A percentile compares a stretch with the other conserved stretches of the same genome.
Evolutionary conservation across 2,888 invertebrate genomes (phyloP).

Genomic region (Fabriciana adippe): DNA sequence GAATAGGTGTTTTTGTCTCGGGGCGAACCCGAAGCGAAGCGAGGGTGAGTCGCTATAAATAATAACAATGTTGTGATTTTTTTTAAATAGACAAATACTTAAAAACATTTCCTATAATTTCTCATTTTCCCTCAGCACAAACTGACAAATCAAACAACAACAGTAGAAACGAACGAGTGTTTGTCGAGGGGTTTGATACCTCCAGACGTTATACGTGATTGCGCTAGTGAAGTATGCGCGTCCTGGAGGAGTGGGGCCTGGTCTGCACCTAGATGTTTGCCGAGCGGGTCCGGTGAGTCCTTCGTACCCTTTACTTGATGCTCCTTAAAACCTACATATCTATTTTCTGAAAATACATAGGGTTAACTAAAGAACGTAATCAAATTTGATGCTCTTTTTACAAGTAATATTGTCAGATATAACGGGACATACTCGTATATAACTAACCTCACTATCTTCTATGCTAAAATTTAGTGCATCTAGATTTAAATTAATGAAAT

Average conservation of each 20-base stretch:
- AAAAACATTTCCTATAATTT: background rate
- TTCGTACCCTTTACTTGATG: background rate
- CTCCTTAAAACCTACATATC: background rate
- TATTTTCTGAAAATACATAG: background rate
- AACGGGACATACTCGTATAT: too few species aligned
- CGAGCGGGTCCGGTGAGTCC: slow-evolving; percentile 71
- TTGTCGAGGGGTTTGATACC: slow-evolving; percentile 56
- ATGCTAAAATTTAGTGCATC: too few species aligned
- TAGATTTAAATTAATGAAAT: too few species aligned
- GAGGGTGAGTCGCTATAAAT: too few species aligned
- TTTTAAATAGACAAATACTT: too few species aligned
- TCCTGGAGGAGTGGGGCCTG: slow-evolving; percentile 59
- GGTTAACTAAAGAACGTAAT: too few species aligned
- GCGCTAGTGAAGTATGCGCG: slow-evolving; percentile 56
- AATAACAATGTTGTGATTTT: too few species aligned
- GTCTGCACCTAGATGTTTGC: slow-evolving; percentile 62
- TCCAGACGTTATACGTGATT: slow-evolving; percentile 61
- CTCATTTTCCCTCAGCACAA: slow-evolving; percentile 65
- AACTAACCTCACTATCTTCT: too few species aligned
- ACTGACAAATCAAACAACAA: slow-evolving; percentile 73
- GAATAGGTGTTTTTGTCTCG: too few species aligned
- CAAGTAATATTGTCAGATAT: too few species aligned
- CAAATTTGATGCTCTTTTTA: too few species aligned
- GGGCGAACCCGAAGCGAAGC: too few species aligned
- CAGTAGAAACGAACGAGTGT: slow-evolving; percentile 71